Percentiles rank a stretch among this genome's conserved stretches.
Conservation (phyloP, 2,797 vertebrate genomes). For the Masticophis lateralis region DNA sequence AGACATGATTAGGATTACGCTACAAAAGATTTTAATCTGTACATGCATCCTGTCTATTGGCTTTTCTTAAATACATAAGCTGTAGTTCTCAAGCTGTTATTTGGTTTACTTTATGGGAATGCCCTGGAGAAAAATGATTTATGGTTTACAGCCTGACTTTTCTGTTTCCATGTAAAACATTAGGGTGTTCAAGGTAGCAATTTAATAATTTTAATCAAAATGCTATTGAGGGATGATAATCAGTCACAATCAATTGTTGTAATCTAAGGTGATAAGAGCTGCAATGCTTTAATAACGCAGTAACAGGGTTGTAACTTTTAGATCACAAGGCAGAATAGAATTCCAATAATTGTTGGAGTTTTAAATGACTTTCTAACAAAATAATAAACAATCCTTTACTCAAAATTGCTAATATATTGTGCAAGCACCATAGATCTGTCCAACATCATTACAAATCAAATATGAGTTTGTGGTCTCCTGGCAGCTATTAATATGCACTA, state of each 20-base stretch:
- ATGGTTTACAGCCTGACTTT: neutral
- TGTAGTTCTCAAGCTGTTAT: neutral
- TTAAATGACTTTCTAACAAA: neutral
- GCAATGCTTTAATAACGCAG: neutral
- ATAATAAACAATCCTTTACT: constrained; percentile 24
- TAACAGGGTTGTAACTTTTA: neutral
- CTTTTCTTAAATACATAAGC: neutral
- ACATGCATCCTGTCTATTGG: neutral
- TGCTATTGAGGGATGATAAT: neutral
- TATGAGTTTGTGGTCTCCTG: constrained; percentile 22
- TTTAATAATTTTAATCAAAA: neutral
- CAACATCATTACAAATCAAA: constrained; percentile 25
- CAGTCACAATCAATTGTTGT: neutral
- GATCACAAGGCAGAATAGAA: neutral
- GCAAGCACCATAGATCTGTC: neutral
- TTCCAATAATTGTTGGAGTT: neutral
- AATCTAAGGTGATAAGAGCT: neutral
- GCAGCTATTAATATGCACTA: constrained; percentile 11
- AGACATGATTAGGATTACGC: neutral
- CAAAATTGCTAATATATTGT: neutral
- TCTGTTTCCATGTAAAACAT: neutral
- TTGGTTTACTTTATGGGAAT: neutral
- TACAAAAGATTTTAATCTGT: neutral
- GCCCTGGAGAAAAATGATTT: neutral
- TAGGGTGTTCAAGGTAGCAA: neutral